Conservation (phyloP, 2,888 invertebrate species). For the Orgyia antiqua region DNA sequence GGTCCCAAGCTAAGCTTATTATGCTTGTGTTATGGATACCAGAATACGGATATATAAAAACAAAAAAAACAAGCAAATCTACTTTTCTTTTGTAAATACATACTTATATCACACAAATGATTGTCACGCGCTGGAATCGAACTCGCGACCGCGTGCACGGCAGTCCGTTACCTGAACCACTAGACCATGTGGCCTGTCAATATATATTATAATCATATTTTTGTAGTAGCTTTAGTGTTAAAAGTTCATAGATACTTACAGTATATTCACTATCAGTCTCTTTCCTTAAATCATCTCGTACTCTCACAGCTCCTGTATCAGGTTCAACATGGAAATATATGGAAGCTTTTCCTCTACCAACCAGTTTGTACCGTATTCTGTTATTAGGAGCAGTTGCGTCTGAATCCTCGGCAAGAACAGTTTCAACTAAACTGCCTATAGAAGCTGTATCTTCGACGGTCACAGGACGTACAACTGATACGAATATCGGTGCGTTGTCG, state of each 20-base stretch:
- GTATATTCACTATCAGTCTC: slow-evolving; percentile 93
- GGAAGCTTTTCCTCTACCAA: slow-evolving; percentile 87
- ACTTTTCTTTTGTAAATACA: too few relatives aligned
- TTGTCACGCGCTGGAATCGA: too few relatives aligned
- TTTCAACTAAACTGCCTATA: slow-evolving; percentile 88
- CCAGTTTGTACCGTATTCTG: slow-evolving; percentile 87
- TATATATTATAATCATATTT: too few relatives aligned
- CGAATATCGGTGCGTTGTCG: slow-evolving; percentile 92
- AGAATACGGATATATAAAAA: too few relatives aligned
- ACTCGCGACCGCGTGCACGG: too few relatives aligned
- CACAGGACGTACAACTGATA: slow-evolving; percentile 88
- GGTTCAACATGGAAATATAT: slow-evolving; percentile 94
- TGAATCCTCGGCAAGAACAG: slow-evolving; percentile 87
- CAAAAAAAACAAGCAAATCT: too few relatives aligned
- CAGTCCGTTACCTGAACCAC: too few relatives aligned
- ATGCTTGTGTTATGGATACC: too few relatives aligned
- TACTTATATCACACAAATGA: too few relatives aligned
- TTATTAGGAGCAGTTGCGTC: slow-evolving; percentile 93
- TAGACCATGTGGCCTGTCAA: too few relatives aligned
- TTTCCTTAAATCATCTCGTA: slow-evolving; percentile 90
- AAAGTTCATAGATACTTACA: slow-evolving; percentile 73
- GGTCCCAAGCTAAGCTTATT: too few relatives aligned
- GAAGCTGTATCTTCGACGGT: slow-evolving; percentile 90
- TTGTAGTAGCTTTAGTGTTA: too few relatives aligned
- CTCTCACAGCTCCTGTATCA: slow-evolving; percentile 87